Evolutionary conservation across 2,797 vertebrate species (phyloP).

Genomic region (Arrhamphus sclerolepis): DNA sequence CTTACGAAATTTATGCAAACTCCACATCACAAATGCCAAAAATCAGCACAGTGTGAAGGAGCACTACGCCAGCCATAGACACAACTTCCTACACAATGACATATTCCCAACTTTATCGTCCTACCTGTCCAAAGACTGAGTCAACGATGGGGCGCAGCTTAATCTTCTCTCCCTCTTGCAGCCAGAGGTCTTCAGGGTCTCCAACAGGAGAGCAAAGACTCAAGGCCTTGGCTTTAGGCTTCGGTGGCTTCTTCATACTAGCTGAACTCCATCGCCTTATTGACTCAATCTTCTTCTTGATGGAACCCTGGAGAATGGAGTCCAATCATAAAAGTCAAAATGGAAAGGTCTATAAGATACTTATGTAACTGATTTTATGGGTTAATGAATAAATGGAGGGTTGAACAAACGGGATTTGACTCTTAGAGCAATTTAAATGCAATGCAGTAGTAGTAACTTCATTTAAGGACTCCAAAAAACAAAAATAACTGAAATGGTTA

Average conservation of each 20-base stretch:
- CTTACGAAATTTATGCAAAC: too few species aligned
- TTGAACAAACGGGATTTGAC: not conserved
- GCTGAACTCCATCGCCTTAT: conserved; percentile 81
- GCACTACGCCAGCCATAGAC: too few species aligned
- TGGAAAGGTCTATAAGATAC: not conserved
- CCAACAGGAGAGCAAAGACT: conserved; percentile 73
- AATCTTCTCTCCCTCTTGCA: conserved; percentile 62
- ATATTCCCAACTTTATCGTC: conserved; percentile 3
- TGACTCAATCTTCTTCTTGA: conserved; percentile 83
- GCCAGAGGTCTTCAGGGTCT: conserved; percentile 60
- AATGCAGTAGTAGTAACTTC: too few species aligned
- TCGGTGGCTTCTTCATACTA: conserved; percentile 76
- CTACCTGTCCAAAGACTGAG: conserved; percentile 85
- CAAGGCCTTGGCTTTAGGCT: conserved; percentile 74
- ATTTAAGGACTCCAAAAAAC: too few species aligned
- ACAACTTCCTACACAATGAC: not conserved
- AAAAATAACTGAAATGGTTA: too few species aligned
- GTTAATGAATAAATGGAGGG: not conserved
- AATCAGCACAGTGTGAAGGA: too few species aligned
- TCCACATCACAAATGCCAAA: too few species aligned
- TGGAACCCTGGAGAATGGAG: conserved; percentile 71
- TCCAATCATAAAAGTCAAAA: not conserved
- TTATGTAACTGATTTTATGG: not conserved
- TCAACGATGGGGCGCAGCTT: conserved; percentile 80
- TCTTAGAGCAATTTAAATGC: too few species aligned